A percentile compares a stretch with the other conserved stretches of the same genome.
phyloP scores from a whole-genome alignment of 2,113 vertebrate species.

The Prolemur simus region DNA sequence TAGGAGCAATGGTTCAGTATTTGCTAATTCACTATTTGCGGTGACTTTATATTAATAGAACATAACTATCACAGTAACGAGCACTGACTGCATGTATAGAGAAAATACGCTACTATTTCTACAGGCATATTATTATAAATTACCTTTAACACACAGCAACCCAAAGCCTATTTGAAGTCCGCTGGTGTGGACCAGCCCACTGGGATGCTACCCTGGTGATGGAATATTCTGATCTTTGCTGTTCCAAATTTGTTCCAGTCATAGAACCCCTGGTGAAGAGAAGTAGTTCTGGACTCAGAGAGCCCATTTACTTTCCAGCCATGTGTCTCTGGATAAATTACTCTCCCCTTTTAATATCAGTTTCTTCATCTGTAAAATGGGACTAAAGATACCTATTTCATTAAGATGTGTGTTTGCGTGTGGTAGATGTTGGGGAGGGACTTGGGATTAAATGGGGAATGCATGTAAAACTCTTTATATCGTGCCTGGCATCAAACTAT shows the following conservation, averaged over 20 bases:
- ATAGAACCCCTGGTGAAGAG: conserved; percentile 23
- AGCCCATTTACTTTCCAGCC: neutral
- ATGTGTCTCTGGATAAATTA: neutral
- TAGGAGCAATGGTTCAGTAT: neutral
- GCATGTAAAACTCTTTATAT: neutral
- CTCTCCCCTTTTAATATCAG: neutral
- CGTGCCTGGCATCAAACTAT: neutral
- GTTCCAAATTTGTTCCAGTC: neutral
- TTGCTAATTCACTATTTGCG: neutral
- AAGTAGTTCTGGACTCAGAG: neutral
- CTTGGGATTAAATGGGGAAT: neutral
- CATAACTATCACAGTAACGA: neutral
- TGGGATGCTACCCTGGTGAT: neutral
- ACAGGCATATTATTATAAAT: neutral
- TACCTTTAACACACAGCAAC: conserved; percentile 51
- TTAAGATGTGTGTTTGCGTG: neutral
- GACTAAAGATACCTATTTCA: neutral
- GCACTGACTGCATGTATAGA: neutral
- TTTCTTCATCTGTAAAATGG: neutral
- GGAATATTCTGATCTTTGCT: conserved; percentile 14
- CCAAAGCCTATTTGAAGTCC: neutral
- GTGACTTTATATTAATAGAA: neutral
- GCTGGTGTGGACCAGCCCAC: neutral
- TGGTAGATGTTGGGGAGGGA: neutral
- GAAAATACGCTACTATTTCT: neutral